Base-by-base conservation (phyloP, 2,888 invertebrate species). In the Pachliopta kotzebuea region DNA sequence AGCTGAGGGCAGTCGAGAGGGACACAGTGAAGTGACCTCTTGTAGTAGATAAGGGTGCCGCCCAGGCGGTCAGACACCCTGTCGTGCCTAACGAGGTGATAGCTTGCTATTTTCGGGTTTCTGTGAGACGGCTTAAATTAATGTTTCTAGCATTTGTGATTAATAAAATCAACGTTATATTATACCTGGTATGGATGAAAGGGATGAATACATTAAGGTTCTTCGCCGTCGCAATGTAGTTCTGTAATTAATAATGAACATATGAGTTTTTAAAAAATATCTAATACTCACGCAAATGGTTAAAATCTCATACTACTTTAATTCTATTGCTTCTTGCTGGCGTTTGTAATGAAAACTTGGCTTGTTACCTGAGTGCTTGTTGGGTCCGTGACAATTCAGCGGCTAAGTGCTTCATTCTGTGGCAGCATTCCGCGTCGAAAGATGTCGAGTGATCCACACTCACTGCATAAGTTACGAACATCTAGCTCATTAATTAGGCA, bases 341-440 rank as follows among this genome's bases (percentile, higher is more conserved):
- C 54, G n/a, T 31, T 23, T 63, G 58, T 63, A 59, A 63, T 58
- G 63, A 63, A 60, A 60, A 60, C 56, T 60, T 24, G 26, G 11
- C 63, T 56, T 63, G 53, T 63, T 76, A 88, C 89, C 87, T 87
- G 62, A 89, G 76, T 67, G 77, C 76, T 69, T 80, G 77, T 72
- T 88, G 81, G 17, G 82, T 76, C 73, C 77, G 77, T 37, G 78
- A 80, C 66, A 89, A 78, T 71, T 83, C 79, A 59, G 78, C 76
- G 29, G 80, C 74, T 67, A 90, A 75, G 77, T 83, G 79, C 69
- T 75, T 82, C 78, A 87, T 79, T 71, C 77, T 79, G 68, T 77
- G 74, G 70, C 85, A 84, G 71, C 89, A 89, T 75, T 84, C 83
- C 69, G 83, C 79, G 67, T 75, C 77, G 49, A 81, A 76, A 65